These are phyloP conservation scores for Melolontha melolontha DNA, from an alignment of 2,888 invertebrate genomes.

Conservation along the genomic window DNA sequence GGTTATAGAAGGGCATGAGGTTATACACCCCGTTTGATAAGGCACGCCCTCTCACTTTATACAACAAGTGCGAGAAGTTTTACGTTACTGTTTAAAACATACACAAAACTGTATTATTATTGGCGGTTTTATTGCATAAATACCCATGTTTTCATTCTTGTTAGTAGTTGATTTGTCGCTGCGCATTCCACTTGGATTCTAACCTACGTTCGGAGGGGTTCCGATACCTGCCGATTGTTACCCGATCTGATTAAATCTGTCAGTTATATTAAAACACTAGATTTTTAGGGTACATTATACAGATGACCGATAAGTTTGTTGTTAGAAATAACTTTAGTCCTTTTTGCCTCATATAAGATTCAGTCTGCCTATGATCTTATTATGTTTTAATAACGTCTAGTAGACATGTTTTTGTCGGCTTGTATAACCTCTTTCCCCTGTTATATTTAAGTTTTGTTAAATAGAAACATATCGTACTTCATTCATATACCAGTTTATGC, in stretches of 20 bases:
- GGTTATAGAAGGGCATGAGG: constrained; percentile 63
- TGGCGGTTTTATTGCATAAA: constrained; percentile 27
- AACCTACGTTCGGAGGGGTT: constrained; percentile 31
- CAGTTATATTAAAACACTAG: constrained; percentile 2
- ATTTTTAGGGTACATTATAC: constrained; percentile 2
- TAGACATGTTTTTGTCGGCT: no score
- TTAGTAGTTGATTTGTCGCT: constrained; percentile 42
- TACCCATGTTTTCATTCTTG: constrained; percentile 46
- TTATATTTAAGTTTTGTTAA: no score
- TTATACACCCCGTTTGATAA: constrained; percentile 59
- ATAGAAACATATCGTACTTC: no score
- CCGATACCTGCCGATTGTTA: constrained; percentile 27
- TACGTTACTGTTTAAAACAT: constrained; percentile 20
- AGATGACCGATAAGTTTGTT: constrained; percentile 10
- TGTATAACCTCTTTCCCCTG: no score
- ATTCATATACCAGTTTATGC: no score
- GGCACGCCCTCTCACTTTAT: constrained; percentile 57
- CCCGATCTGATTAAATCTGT: constrained; percentile 33
- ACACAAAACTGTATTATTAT: constrained; percentile 26
- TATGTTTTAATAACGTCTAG: neutral
- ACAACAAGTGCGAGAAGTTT: constrained; percentile 12
- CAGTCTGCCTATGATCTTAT: neutral
- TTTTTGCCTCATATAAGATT: neutral
- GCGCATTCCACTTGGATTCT: constrained; percentile 44
- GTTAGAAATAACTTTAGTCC: constrained; percentile 6